phyloP scores from a whole-genome alignment of 2,797 vertebrate genomes.

The Helostoma temminkii region DNA sequence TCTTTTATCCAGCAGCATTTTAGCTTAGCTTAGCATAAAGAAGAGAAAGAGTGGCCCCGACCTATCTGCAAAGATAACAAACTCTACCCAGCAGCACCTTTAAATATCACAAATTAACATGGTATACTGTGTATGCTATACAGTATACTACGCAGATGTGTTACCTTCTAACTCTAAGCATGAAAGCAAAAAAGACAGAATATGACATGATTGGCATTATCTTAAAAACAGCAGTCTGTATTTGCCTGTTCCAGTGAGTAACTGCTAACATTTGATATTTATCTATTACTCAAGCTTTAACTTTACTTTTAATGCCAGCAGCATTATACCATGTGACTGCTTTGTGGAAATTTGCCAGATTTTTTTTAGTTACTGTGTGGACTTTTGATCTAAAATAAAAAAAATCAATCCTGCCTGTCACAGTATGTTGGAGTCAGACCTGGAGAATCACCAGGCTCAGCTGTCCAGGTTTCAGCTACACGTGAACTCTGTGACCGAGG shows the following conservation, averaged over 20 bases:
- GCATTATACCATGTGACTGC: not conserved
- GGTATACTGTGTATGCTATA: no score
- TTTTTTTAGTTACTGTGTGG: not conserved
- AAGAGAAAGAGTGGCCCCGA: no score
- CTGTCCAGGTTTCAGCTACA: slow-evolving; percentile 76
- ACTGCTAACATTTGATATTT: not conserved
- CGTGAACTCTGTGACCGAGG: slow-evolving; percentile 62
- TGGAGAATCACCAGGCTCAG: slow-evolving; percentile 78
- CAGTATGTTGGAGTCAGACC: slow-evolving; percentile 72
- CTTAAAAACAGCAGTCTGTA: not conserved
- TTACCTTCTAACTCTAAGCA: no score
- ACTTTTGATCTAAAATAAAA: not conserved
- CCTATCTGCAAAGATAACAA: no score
- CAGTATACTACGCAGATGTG: no score
- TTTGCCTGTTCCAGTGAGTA: not conserved
- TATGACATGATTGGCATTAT: not conserved
- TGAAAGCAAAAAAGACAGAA: no score
- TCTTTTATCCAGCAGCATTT: no score
- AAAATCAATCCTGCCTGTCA: not conserved
- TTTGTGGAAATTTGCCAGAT: not conserved
- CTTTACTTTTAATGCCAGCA: not conserved
- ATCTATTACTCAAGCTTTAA: not conserved
- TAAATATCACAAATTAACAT: no score
- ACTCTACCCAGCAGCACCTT: no score
- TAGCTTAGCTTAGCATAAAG: no score